Base-by-base conservation (phyloP, 2,797 vertebrate species). In the Enteromius anoplus region DNA sequence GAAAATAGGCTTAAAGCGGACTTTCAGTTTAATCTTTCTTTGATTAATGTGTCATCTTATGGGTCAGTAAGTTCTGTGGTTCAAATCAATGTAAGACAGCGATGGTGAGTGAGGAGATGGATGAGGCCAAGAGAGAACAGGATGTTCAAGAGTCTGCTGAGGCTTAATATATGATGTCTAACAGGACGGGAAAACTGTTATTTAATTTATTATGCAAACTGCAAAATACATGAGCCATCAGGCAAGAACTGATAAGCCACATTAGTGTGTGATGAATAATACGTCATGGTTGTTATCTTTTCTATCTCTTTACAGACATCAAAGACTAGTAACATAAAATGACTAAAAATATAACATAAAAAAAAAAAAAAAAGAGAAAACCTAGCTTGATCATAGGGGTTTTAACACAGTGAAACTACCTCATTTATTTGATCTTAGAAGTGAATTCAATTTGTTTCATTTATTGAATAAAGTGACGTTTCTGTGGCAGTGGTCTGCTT, bases 171-270 rank as follows among this genome's bases (percentile, higher is more conserved):
- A 72, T 37, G 58, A 73, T 81, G 75, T 42, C 66, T 70, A 55
- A 73, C 17, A 58, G 66, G 65, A 80, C 68, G 40, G 53, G 60
- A 58, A 75, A 40, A 66, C 21, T 77, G 40, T 75, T 75, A 73
- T 81, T 71, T 62, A 73, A 82, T 82, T 73, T 34, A 82, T 82
- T 82, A 82, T 75, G 80, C 32, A 23, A 82, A 75, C 19, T 53
- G 29, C 21, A 53, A 65, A 81, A 75, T 65, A 3, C 60, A 75
- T 82, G 34, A 66, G 71, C 72, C 65, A 75, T 23, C 32, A 51
- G 10, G 23, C 55, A 19, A 72, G 19, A 45, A 66, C 37, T 71
- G 37, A 81, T 81, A 71, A 72, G 68, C 47, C 21, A 49, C 79
- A 72, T 72, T 37, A 64, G 69, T 23, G 79, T 49, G 7, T 64